Base-by-base conservation (phyloP, 2,888 invertebrate genomes). In the Charanyca ferruginea region DNA sequence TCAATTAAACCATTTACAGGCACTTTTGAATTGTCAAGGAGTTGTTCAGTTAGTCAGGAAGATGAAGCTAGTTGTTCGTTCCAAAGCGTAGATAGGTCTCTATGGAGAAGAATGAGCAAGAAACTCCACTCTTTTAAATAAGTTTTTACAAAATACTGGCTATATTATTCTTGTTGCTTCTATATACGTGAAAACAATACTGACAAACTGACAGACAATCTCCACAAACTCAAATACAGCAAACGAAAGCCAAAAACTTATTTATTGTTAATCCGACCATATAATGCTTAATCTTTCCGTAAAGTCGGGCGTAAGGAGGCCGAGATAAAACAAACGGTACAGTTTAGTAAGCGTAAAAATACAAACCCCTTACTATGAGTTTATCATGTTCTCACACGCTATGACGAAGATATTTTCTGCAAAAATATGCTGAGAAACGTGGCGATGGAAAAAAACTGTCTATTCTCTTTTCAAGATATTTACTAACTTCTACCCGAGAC, bases 321-420 rank as follows among this genome's bases (percentile, higher is more conserved):
- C 32, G 53, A 79, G 73, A 81, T 76, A 76, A 81, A 74, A 77
- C 77, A 73, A 79, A 69, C 70, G 28, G 47, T 66, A 72, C 38
- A 73, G 77, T 67, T 73, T 74, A 75, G 66, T 68, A 64, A 83
- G 67, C 77, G 66, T 69, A 77, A 83, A 82, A 75, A 66, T 67
- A 68, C 59, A 64, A 51, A 42, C 20, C 53, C 53, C 53, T 41
- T 67, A 57, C 73, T 58, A 66, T 4, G 55, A 20, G 44, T 60
- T 67, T 53, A 67, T 67, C 18, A 42, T 28, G n/a, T 7, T 49
- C 20, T 11, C 16, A 18, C 42, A 32, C 16, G 53, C 32, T 41
- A 20, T 35, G 23, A 25, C 4, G 9, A 41, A 11, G 25, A 25
- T 62, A 52, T 45, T 47, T 47, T 28, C 0, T 38, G 16, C 8